Base-by-base conservation (phyloP, 2,113 vertebrate genomes). In the Phaethornis superciliosus region DNA sequence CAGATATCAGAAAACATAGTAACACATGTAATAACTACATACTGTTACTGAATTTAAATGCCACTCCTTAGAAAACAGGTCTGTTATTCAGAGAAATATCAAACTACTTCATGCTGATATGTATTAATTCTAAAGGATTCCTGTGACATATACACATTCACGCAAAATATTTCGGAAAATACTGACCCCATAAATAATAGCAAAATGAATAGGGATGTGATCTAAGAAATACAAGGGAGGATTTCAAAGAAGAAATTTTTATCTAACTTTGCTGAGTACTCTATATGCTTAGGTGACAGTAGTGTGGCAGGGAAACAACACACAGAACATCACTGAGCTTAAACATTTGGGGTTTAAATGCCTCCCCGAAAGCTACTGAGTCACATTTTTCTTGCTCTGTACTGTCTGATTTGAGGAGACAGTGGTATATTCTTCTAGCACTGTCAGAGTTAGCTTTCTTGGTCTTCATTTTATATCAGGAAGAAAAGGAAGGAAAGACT, bases 211-310 rank as follows among this genome's bases (percentile, higher is more conserved):
- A 78, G 35, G 22, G 18, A 56, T 44, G 35, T 49, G 26, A 58
- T 37, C 22, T 64, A 58, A 30, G 72, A 71, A 84, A 56, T 44
- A 44, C 30, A 33, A 14, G 22, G 28, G 27, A 65, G 8, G 19
- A 59, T 67, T 60, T 60, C n/a, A 67, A 10, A 47, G 17, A 47
- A 58, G 8, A 56, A 85, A 54, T 30, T 6, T 46, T 59, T 58
- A n/a, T 59, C 60, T 30, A 47, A 14, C 28, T 37, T n/a, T 33
- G 67, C 59, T 40, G 15, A 72, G 46, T 21, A 27, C 33, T 64
- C 18, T 49, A 22, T 51, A 37, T 0, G 2, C 28, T 18, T 40
- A 46, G n/a, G 47, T 40, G 59, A n/a, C 15, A 37, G 32, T 0
- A 1, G 15, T 17, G 23, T 65, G 46, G 12, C 64, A 37, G 17